These are phyloP conservation scores for Periophthalmus magnuspinnatus DNA, from an alignment of 2,797 vertebrate genomes.

Conservation along the genomic window DNA sequence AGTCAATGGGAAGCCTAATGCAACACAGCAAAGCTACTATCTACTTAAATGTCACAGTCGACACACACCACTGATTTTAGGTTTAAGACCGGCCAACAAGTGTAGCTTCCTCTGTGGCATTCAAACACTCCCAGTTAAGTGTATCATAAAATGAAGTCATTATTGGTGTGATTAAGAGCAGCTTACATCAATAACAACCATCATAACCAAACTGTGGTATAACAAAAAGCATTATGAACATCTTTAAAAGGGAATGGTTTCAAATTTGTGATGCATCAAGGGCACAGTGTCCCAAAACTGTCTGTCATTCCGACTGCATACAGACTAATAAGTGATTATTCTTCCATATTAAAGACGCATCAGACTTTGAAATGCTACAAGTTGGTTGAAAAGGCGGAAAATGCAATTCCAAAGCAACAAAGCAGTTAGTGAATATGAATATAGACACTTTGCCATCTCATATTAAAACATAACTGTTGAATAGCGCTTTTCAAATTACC, in stretches of 20 bases:
- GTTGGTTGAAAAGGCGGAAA: background rate
- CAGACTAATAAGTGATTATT: slow-evolving; percentile 6
- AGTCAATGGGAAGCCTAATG: slow-evolving; percentile 29
- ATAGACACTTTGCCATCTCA: background rate
- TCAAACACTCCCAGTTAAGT: background rate
- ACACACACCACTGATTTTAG: slow-evolving; percentile 36
- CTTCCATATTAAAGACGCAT: background rate
- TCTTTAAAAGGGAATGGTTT: background rate
- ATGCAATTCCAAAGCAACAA: background rate
- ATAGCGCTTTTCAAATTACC: background rate
- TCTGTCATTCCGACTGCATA: slow-evolving; percentile 9
- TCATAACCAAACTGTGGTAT: no score
- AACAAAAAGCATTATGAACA: no score
- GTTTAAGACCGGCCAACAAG: slow-evolving; percentile 21
- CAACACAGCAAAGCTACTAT: slow-evolving; percentile 27
- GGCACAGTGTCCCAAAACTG: slow-evolving; percentile 15
- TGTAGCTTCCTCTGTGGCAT: background rate
- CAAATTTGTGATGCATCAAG: slow-evolving; percentile 20
- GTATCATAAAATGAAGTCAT: background rate
- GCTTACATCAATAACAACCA: no score
- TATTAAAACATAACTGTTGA: background rate
- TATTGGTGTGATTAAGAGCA: background rate
- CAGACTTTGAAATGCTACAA: background rate
- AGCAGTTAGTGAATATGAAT: background rate
- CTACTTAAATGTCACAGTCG: slow-evolving; percentile 54